Percentiles rank a stretch among this genome's conserved stretches.
Conservation (phyloP, 1,140 invertebrate species). For the Hylyphantes graminicola region DNA sequence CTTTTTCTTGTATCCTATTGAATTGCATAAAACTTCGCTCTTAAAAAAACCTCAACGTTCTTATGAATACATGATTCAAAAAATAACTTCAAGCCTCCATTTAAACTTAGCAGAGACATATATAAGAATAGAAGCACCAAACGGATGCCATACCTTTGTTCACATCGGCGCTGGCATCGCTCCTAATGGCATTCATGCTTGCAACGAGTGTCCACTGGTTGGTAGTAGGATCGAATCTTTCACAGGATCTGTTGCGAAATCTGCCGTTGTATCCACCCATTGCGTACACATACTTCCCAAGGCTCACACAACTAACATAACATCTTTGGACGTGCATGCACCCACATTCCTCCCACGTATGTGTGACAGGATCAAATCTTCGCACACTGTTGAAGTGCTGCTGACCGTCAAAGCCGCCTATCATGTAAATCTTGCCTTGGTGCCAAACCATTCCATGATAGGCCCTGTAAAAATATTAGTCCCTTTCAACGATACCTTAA, state of each 20-base stretch:
- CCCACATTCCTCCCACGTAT: slow-evolving; percentile 76
- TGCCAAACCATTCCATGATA: slow-evolving; percentile 80
- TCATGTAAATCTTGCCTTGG: slow-evolving; percentile 78
- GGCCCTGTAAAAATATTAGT: slow-evolving; percentile 69
- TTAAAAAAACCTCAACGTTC: too few relatives aligned
- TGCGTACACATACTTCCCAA: slow-evolving; percentile 70
- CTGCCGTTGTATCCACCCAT: slow-evolving; percentile 72
- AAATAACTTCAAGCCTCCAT: too few relatives aligned
- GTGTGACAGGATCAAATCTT: slow-evolving; percentile 75
- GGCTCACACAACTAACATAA: slow-evolving; percentile 80
- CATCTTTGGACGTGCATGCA: slow-evolving; percentile 80
- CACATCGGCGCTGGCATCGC: slow-evolving; percentile 65
- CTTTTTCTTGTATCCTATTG: too few relatives aligned
- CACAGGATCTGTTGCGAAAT: slow-evolving; percentile 69
- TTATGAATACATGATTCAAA: too few relatives aligned
- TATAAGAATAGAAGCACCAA: too few relatives aligned
- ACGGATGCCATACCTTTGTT: slow-evolving; percentile 61
- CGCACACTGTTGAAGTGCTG: slow-evolving; percentile 77
- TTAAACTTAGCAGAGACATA: too few relatives aligned
- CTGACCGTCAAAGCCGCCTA: slow-evolving; percentile 81
- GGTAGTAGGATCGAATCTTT: slow-evolving; percentile 66
- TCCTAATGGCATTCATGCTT: slow-evolving; percentile 65
- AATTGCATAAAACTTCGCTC: too few relatives aligned
- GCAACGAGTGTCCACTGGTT: slow-evolving; percentile 68
- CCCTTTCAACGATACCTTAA: background rate